phyloP scores from a whole-genome alignment of 2,797 vertebrate species.

The Arvicola amphibius region DNA sequence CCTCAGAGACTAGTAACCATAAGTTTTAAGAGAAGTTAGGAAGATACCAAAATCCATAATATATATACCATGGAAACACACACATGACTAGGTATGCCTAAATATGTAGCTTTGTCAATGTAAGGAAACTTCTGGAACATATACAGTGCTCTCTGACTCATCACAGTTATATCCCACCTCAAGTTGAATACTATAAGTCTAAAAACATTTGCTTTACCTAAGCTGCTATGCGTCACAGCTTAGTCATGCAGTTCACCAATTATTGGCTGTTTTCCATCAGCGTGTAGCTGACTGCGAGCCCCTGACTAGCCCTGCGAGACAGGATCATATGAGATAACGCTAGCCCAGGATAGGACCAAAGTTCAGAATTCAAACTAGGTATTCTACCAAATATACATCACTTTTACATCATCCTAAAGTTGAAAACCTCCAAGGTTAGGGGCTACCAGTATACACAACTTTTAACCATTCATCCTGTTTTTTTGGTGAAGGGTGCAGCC shows the following conservation, averaged over 20 bases:
- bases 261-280: too few species aligned
- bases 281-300: too few species aligned
- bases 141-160: background rate
- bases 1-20: background rate
- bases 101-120: background rate
- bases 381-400: background rate
- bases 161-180: background rate
- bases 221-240: background rate
- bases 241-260: background rate
- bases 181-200: background rate
- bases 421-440: background rate
- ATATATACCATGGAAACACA: background rate
- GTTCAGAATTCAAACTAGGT: background rate
- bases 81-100: background rate
- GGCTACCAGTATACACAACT: background rate
- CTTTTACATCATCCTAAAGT: background rate
- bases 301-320: background rate
- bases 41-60: background rate
- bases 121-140: slow-evolving; percentile 14
- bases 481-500: background rate
- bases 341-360: background rate
- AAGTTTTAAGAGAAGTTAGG: background rate
- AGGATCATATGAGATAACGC: background rate
- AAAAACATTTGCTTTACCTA: background rate
- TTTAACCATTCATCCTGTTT: slow-evolving; percentile 15